A percentile compares a stretch with the other conserved stretches of the same genome.
phyloP scores from a whole-genome alignment of 1,140 invertebrate genomes.

The Dufourea novaeangliae region DNA sequence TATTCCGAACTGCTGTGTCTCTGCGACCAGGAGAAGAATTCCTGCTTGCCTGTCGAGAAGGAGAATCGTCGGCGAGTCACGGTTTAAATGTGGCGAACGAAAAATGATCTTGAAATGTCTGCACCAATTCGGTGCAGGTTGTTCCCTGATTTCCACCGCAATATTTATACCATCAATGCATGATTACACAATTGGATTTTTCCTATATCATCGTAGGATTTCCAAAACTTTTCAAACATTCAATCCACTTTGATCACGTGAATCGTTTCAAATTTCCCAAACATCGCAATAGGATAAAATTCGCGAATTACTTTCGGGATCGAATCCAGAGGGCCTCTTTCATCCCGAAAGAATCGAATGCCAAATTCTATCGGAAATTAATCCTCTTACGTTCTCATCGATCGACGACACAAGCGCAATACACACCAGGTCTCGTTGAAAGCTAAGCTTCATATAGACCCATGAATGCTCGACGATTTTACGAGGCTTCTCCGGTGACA shows the following conservation, averaged over 20 bases:
- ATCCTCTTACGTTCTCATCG: constrained; percentile 8
- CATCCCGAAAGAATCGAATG: neutral
- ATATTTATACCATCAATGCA: neutral
- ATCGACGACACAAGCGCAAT: neutral
- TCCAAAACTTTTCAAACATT: too few relatives aligned
- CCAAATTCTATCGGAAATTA: constrained; percentile 18
- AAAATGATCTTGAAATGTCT: constrained; percentile 23
- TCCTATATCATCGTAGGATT: too few relatives aligned
- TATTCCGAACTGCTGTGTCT: neutral
- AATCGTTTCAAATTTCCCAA: neutral
- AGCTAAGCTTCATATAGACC: neutral
- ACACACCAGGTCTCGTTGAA: neutral
- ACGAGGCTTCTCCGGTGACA: neutral
- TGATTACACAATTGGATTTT: neutral
- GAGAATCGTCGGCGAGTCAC: neutral
- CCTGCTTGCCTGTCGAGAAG: neutral
- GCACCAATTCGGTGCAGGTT: neutral
- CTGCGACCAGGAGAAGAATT: neutral
- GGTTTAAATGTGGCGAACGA: constrained; percentile 3
- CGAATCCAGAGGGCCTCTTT: neutral
- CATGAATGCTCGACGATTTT: neutral
- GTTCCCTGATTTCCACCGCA: neutral
- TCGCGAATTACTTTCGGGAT: neutral
- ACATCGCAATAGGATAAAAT: too few relatives aligned
- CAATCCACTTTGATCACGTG: too few relatives aligned